Base-by-base conservation (phyloP, 2,888 invertebrate genomes). In the Agriotes lineatus region DNA sequence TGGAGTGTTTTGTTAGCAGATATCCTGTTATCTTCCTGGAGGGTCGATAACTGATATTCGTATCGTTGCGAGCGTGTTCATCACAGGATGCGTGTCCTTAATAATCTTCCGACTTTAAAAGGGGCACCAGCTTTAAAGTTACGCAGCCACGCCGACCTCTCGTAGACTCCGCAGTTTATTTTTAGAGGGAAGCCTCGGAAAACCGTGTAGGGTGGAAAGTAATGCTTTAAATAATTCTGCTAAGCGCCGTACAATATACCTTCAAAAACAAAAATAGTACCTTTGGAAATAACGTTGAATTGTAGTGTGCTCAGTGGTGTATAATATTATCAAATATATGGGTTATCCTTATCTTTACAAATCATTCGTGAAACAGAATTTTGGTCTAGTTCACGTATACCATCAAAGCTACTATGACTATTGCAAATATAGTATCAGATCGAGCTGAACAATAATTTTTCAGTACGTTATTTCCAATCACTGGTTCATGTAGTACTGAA, bases 1-100 rank as follows among this genome's bases (percentile, higher is more conserved):
- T 76, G 73, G 70, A 73, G 74, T 75, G 76, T 78, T 79, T 77
- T 77, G 76, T 74, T 73, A 73, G 68, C 73, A 72, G 72, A 75
- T 72, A 74, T 74, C 74, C 72, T 72, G 72, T 75, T 77, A 77
- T 77, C 76, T 75, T 72, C 72, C 70, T 72, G 70, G 72, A 68
- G 72, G 71, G 72, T 75, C 75, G 72, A 75, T 73, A 75, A 75
- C 73, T 75, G 72, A 74, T 74, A 76, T 72, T 73, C 70, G 63
- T 70, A 69, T 70, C 68, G 70, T 64, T 65, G 62, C 58, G 64
- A 42, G 67, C 50, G 52, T 65, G 65, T 64, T 69, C 52, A 64
- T 65, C 64, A 70, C 22, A 42, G 60, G 39, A 39, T 72, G 70
- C 70, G 72, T 72, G 72, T 70, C 68, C 64, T 66, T 66, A 72